Conservation (phyloP, 2,888 invertebrate genomes). For the Tribolium freemani region DNA sequence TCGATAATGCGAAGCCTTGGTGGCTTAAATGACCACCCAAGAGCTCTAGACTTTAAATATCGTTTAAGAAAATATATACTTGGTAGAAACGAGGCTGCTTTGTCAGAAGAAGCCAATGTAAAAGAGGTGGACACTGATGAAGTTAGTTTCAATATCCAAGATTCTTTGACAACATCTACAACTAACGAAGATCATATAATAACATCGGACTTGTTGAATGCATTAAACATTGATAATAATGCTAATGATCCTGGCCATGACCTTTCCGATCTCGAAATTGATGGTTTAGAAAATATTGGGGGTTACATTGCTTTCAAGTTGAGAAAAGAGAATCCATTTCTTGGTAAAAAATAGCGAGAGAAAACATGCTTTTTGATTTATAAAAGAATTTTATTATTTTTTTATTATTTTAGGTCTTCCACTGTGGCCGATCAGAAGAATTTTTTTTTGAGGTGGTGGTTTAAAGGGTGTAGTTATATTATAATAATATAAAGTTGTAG, state of each 20-base stretch:
- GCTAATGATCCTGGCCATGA: slow-evolving; percentile 34
- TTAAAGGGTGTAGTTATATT: no score
- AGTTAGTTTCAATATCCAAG: not conserved
- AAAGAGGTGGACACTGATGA: slow-evolving; percentile 9
- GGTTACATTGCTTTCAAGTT: slow-evolving; percentile 46
- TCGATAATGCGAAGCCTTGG: slow-evolving; percentile 44
- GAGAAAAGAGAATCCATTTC: not conserved
- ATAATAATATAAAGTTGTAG: no score
- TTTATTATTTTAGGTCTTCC: no score
- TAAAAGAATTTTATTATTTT: no score
- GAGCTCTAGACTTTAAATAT: slow-evolving; percentile 50
- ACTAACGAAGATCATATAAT: not conserved
- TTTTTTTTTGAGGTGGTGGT: no score
- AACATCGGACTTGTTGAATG: slow-evolving; percentile 21
- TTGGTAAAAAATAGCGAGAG: not conserved
- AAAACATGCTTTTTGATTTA: no score
- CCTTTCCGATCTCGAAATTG: no score
- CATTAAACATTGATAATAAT: slow-evolving; percentile 13
- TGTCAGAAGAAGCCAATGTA: slow-evolving; percentile 36
- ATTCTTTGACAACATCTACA: not conserved
- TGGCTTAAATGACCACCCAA: slow-evolving; percentile 50
- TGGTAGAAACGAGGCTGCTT: slow-evolving; percentile 44
- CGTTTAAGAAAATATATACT: slow-evolving; percentile 49
- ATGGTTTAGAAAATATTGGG: slow-evolving; percentile 48
- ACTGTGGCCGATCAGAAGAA: no score